These are phyloP conservation scores for Ceratosolen fusciceps DNA, from an alignment of 1,140 invertebrate genomes.

Conservation along the genomic window DNA sequence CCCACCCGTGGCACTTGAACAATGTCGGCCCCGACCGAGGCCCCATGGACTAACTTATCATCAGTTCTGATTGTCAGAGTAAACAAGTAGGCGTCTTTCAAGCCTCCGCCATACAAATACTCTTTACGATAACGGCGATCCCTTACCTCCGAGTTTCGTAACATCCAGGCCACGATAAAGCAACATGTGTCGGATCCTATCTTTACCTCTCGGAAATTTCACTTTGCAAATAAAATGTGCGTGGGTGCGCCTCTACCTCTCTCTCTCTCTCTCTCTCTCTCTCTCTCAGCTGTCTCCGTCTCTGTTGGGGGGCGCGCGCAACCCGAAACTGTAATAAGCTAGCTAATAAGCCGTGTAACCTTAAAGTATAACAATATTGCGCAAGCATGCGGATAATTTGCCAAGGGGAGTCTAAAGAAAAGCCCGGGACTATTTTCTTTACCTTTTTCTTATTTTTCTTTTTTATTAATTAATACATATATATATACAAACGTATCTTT, in stretches of 20 bases:
- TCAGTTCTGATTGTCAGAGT: conserved; percentile 30
- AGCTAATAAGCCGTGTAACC: background rate
- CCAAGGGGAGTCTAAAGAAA: background rate
- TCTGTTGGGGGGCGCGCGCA: too few relatives aligned
- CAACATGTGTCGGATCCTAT: background rate
- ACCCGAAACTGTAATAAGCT: background rate
- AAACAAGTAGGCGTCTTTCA: conserved; percentile 15
- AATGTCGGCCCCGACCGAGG: conserved; percentile 1
- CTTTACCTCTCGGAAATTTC: background rate
- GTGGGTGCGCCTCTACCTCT: too few relatives aligned
- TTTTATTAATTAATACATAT: too few relatives aligned
- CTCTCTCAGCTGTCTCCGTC: too few relatives aligned
- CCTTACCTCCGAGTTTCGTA: background rate
- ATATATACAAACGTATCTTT: too few relatives aligned
- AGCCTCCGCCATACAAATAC: background rate
- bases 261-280: too few relatives aligned
- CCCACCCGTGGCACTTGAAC: background rate
- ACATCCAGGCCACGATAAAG: background rate
- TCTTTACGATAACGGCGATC: background rate
- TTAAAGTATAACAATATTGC: background rate
- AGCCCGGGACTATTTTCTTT: too few relatives aligned
- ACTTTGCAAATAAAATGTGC: background rate
- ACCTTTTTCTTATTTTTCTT: too few relatives aligned
- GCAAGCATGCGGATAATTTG: background rate
- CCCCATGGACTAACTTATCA: conserved; percentile 23